Percentiles rank a stretch among this genome's conserved stretches.
phyloP scores from a whole-genome alignment of 2,888 invertebrate genomes.

The Xylocampa areola region DNA sequence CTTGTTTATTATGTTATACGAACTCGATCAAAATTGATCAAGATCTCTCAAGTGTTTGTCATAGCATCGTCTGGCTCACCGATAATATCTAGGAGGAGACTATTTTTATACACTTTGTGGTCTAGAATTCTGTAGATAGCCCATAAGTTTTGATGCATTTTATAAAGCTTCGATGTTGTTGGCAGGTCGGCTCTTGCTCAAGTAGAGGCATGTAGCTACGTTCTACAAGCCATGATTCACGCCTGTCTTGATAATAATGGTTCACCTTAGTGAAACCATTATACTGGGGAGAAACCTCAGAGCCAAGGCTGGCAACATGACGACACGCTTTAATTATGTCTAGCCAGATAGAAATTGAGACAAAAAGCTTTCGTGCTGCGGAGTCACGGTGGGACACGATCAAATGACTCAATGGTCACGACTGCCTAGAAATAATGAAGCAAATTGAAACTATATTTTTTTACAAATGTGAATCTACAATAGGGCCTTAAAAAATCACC shows the following conservation, averaged over 20 bases:
- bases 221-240: conserved; percentile 16
- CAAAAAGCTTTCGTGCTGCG: conserved; percentile 60
- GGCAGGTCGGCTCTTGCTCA: neutral
- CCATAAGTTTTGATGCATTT: neutral
- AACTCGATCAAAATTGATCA: no score
- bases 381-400: conserved; percentile 35
- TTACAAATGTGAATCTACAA: no score
- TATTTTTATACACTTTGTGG: no score
- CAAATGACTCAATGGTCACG: conserved; percentile 27
- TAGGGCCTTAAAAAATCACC: no score
- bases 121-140: no score
- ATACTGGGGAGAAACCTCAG: conserved; percentile 59
- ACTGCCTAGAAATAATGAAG: conserved; percentile 16
- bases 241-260: conserved; percentile 11
- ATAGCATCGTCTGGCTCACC: no score
- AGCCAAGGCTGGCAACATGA: conserved; percentile 67
- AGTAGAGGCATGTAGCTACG: conserved; percentile 27
- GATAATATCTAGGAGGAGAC: no score
- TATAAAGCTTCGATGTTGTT: no score
- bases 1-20: no score
- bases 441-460: no score
- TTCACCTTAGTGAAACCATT: conserved; percentile 57
- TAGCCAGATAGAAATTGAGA: conserved; percentile 61
- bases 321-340: conserved; percentile 65
- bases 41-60: no score